phyloP scores from a whole-genome alignment of 2,113 vertebrate genomes.

The Porphyrio hochstetteri region DNA sequence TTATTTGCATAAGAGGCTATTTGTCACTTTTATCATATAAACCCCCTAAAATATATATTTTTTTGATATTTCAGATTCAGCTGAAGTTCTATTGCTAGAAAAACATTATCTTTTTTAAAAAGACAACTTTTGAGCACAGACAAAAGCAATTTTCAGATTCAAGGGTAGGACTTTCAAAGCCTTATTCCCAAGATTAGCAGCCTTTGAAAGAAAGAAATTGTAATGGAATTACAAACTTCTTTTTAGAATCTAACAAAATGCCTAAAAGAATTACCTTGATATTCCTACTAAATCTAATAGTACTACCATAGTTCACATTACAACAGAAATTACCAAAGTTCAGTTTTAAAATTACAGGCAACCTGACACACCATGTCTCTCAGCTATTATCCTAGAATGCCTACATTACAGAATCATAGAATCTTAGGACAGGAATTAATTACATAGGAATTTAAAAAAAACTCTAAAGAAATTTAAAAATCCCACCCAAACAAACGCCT shows the following conservation, averaged over 20 bases:
- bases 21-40: neutral
- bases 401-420: neutral
- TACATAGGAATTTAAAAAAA: too few relatives aligned
- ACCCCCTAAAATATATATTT: neutral
- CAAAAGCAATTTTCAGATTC: neutral
- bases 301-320: neutral
- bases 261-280: neutral
- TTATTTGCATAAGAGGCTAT: neutral
- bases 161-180: neutral
- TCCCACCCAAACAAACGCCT: neutral
- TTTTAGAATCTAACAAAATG: neutral
- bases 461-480: too few relatives aligned
- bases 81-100: neutral
- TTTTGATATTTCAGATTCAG: neutral
- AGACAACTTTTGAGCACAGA: neutral
- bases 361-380: neutral
- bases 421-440: too few relatives aligned
- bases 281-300: neutral
- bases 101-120: neutral
- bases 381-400: neutral
- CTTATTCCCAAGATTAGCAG: neutral
- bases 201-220: neutral
- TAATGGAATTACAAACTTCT: neutral
- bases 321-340: neutral
- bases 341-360: neutral